Evolutionary conservation across 2,888 invertebrate genomes (phyloP), one percentile per base, ranked within the genome.

Genomic region (Archips crataeganus): DNA sequence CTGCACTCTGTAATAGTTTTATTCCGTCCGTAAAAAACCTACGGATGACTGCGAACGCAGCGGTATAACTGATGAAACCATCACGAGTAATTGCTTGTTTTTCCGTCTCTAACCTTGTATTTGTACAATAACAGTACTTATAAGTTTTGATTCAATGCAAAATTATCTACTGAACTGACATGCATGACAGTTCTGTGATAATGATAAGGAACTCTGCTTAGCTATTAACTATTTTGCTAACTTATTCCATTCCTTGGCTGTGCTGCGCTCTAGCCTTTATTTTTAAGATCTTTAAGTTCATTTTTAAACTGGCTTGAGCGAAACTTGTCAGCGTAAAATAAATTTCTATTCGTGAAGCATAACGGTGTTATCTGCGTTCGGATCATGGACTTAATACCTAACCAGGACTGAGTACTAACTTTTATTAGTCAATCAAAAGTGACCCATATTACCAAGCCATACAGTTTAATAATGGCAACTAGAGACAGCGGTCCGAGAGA

Each of bases 61-160:
- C 32, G 42, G n/a, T 59, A 34, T 42, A 60, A 69, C 65, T 74
- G 74, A 74, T 65, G 74, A 74, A 74, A 74, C 51, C 74, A 74
- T 74, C 42, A 64, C 70, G 49, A 65, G 60, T 36, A 54, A 54
- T 74, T 65, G 45, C 69, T 69, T 69, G 57, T 64, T 73, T 51
- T 64, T 73, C 51, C 64, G 64, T 36, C 15, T 42, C 34, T 65
- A 71, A 67, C 71, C 67, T 71, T 75, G 75, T 71, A 64, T 63
- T 71, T 62, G 62, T 54, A 54, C 62, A 63, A 62, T 62, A 70
- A 47, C 60, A 57, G 47, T 59, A 64, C n/a, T n/a, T n/a, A 69
- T 65, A 51, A 63, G 63, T 47, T 67, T 68, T 34, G 42, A 59
- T 59, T 62, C 47, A 54, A 67, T n/a, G 59, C 36, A 45, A 66